Conservation (phyloP, 2,797 vertebrate species). For the Schizopygopsis pylzovi region DNA sequence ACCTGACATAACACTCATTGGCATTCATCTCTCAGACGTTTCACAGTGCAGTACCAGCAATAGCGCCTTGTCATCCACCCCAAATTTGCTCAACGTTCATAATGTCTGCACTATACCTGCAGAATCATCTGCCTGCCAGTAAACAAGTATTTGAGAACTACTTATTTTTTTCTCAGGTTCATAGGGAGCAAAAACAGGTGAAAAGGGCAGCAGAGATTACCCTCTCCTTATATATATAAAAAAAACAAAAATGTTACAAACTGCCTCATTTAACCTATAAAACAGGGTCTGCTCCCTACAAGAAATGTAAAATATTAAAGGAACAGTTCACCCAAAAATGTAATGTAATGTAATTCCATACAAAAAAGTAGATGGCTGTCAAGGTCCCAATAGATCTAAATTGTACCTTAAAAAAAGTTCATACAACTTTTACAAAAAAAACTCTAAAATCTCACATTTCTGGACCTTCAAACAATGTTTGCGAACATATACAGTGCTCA, state of each 20-base stretch:
- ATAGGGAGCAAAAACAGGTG: constrained; percentile 46
- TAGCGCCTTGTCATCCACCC: constrained; percentile 68
- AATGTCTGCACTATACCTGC: constrained; percentile 67
- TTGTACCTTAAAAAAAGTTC: background rate
- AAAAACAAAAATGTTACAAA: background rate
- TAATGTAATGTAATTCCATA: background rate
- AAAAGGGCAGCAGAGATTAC: constrained; percentile 48
- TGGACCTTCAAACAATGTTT: background rate
- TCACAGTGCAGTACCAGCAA: constrained; percentile 74
- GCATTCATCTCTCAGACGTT: constrained; percentile 74
- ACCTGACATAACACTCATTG: constrained; percentile 86
- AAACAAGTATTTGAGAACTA: constrained; percentile 65
- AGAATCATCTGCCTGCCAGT: constrained; percentile 66
- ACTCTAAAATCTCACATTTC: background rate
- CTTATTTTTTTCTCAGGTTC: constrained; percentile 41
- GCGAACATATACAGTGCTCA: background rate
- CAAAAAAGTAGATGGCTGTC: background rate
- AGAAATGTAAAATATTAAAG: background rate
- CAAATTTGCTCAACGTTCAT: constrained; percentile 72
- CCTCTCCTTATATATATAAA: background rate
- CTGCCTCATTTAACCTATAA: background rate
- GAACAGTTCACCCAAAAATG: background rate
- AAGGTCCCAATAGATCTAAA: background rate
- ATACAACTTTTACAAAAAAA: background rate
- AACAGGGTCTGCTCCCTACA: background rate